Base-by-base conservation (phyloP, 1,140 invertebrate species). In the Neomicropteryx cornuta region DNA sequence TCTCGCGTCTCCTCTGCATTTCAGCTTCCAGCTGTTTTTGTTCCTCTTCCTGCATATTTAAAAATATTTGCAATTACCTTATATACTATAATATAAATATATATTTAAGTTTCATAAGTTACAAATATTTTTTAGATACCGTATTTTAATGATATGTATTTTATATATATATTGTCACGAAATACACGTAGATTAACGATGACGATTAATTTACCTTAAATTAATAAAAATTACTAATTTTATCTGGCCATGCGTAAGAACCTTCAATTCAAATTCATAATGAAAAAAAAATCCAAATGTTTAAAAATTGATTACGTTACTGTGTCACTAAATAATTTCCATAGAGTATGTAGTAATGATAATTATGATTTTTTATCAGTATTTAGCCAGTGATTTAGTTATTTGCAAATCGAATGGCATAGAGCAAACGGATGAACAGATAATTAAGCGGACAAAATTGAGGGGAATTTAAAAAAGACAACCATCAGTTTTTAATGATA, bases 1-100 rank as follows among this genome's bases (percentile, higher is more conserved):
- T 75, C 53, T 98, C 93, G 18, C 92, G 65, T 21, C 94, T 71
- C 60, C 95, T 97, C 54, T 92, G 88, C 93, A 97, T 98, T 70
- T 97, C 93, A 13, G 84, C 66, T 56, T 98, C 95, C 11, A 98
- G 62, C 23, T 86, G 76, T 44, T 79, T 87, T 55, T 96, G 89
- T 50, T 88, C 84, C 55, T 86, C 84, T 62, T 88, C 85, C 73
- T 81, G 43, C 20, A 47, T 50, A 38, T 33, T 13, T n/a, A 37
- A 44, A 36, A 35, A 31, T 38, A 23, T 60, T 54, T 39, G 59
- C 50, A 14, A 61, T 42, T 33, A 52, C 47, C 27, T 11, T 45
- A 31, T 33, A 23, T 38, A 0, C 18, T 22, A 19, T 38, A 14
- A 11, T 35, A 31, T 5, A 13, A 10, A 4, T 14, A 8, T 16